phyloP scores from a whole-genome alignment of 2,797 vertebrate species.

The Hypotaenidia okinawae region DNA sequence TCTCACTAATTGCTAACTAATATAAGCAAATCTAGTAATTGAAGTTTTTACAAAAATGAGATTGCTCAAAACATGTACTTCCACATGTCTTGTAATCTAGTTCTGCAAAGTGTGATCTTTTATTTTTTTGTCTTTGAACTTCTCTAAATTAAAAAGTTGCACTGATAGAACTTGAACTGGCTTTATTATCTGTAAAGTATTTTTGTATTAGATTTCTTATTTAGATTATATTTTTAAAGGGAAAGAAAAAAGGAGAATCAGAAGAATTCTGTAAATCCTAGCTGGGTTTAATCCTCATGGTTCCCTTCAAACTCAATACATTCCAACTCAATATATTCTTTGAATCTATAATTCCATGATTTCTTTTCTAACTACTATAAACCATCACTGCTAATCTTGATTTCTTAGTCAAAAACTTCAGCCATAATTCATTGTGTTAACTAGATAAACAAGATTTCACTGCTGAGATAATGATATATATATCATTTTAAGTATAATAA shows the following conservation, averaged over 20 bases:
- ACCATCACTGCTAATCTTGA: not conserved
- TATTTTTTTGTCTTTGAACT: not conserved
- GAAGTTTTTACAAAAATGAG: not conserved
- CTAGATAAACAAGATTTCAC: not conserved
- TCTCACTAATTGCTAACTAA: not conserved
- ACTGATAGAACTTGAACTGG: not conserved
- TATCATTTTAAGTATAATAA: not conserved
- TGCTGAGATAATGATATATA: not conserved
- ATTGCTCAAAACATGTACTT: not conserved
- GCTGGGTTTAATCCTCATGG: not conserved
- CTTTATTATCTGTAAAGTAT: not conserved
- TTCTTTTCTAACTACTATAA: not conserved
- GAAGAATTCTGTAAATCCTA: not conserved
- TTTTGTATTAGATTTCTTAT: not conserved
- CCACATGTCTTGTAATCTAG: not conserved
- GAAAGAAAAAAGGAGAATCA: not conserved
- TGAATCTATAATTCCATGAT: not conserved
- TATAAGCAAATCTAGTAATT: not conserved
- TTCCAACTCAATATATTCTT: not conserved
- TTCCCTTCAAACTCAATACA: not conserved
- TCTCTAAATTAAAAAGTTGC: not conserved
- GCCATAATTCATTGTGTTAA: not conserved
- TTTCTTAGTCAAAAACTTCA: not conserved
- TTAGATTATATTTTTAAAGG: not conserved
- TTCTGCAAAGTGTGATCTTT: not conserved